Evolutionary conservation across 1,140 invertebrate species (phyloP).

Genomic region (Asobara japonica): DNA sequence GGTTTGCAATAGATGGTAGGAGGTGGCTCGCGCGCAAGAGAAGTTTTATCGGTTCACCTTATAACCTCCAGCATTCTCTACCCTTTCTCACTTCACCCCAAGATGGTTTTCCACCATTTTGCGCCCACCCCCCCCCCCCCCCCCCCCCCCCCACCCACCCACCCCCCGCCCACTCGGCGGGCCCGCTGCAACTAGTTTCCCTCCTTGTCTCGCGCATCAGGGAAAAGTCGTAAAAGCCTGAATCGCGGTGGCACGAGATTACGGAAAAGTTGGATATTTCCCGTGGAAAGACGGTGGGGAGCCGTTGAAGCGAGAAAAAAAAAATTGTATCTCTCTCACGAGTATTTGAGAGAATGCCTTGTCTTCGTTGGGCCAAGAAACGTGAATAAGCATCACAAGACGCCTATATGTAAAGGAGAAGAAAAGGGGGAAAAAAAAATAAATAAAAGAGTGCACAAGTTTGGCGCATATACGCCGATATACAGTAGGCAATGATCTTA

Average conservation of each 20-base stretch:
- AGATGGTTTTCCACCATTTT: slow-evolving; percentile 11
- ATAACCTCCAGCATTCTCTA: neutral
- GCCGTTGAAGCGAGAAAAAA: slow-evolving; percentile 1
- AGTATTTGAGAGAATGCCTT: neutral
- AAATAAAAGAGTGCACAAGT: no score
- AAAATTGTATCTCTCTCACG: neutral
- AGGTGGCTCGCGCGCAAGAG: slow-evolving; percentile 1
- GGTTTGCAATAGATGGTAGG: neutral
- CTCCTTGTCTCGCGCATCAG: neutral
- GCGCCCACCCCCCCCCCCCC: neutral
- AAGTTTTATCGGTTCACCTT: slow-evolving; percentile 29
- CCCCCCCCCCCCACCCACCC: no score
- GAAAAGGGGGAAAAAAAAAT: neutral
- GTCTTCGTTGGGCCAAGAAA: neutral
- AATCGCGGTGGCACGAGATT: slow-evolving; percentile 32
- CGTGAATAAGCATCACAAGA: neutral
- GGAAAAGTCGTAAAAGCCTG: slow-evolving; percentile 32
- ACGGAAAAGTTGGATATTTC: slow-evolving; percentile 20
- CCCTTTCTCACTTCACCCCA: neutral
- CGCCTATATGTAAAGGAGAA: neutral
- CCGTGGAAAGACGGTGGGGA: neutral
- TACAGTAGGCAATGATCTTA: slow-evolving; percentile 31
- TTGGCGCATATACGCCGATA: slow-evolving; percentile 26
- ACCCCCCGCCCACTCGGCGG: no score
- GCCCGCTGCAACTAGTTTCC: no score